Base-by-base conservation (phyloP, 2,888 invertebrate species). In the Metalampra italica region DNA sequence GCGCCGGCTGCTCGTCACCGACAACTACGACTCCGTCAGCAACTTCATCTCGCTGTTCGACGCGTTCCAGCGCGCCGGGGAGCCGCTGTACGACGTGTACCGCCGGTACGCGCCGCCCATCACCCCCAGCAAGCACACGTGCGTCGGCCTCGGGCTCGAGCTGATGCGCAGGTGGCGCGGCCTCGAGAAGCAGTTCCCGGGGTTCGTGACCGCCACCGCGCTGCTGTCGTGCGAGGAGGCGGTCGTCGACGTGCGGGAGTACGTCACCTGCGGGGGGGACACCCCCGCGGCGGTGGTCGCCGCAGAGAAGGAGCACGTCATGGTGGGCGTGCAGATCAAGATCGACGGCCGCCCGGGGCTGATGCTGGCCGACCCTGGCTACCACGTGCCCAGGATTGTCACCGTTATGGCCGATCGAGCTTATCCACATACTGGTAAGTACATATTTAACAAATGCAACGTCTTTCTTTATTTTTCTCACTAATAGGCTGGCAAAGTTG, bases 191-290 rank as follows among this genome's bases (percentile, higher is more conserved):
- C 92, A 93, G 56, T 93, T 92, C 67, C 92, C 94, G 7, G 93
- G 93, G 45, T 86, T 96, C 62, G 91, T 91, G 36, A 94, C 92
- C 68, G 82, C 87, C 36, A 77, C 73, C 9, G 70, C 73, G 9
- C 89, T 97, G 62, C 94, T 94, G 45, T 97, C 97, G 11, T 97
- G 97, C 73, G 97, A 97, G 85, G 97, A 97, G 86, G 94, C 95
- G 53, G 93, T 94, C 53, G 90, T 88, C 42, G 82, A 91, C 48
- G 82, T 90, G 43, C 85, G 90, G 55, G 90, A 91, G 45, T 92
- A 92, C 59, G 90, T 92, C 56, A 83, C 90, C 49, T 82, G 89
- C 53, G 91, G 91, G 8, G 90, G 91, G 44, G 71, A 83, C 8
- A 22, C 3, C 22, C 91, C 92, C 7, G 90, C 90, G 15, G 89